These are phyloP conservation scores for Stegostoma tigrinum DNA, from an alignment of 2,113 vertebrate species.

Conservation along the genomic window DNA sequence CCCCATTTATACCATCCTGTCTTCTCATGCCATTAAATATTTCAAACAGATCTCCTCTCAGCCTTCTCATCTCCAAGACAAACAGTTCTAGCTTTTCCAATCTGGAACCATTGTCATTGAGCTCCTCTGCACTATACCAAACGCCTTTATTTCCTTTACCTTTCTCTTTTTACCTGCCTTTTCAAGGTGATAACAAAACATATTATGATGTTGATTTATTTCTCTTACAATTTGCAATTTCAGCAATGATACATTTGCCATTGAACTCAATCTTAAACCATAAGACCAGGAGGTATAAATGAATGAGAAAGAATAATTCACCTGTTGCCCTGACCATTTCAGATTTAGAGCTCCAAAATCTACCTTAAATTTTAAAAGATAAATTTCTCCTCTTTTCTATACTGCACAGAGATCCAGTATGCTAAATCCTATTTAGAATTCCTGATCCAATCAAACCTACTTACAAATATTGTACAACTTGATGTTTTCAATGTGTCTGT, in stretches of 20 bases:
- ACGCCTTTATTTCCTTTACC: too few relatives aligned
- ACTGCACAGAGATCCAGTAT: background rate
- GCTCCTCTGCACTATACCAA: too few relatives aligned
- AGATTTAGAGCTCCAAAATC: background rate
- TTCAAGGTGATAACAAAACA: background rate
- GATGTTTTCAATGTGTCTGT: background rate
- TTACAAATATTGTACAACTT: background rate
- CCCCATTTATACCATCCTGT: too few relatives aligned
- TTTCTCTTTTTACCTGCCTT: background rate
- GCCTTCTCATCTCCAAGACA: too few relatives aligned
- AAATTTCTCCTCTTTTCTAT: background rate
- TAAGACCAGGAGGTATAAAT: background rate
- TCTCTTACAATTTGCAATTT: background rate
- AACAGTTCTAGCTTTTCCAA: too few relatives aligned
- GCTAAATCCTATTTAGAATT: background rate
- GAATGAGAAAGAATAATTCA: background rate
- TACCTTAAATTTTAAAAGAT: background rate
- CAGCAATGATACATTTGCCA: background rate
- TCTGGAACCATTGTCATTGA: too few relatives aligned
- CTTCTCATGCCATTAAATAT: too few relatives aligned
- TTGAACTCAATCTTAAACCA: background rate
- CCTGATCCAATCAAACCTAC: background rate
- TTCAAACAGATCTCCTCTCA: too few relatives aligned
- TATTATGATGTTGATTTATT: background rate
- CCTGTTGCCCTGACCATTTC: background rate